Base-by-base conservation (phyloP, 1,140 invertebrate genomes). In the Macrostomum lignano region DNA sequence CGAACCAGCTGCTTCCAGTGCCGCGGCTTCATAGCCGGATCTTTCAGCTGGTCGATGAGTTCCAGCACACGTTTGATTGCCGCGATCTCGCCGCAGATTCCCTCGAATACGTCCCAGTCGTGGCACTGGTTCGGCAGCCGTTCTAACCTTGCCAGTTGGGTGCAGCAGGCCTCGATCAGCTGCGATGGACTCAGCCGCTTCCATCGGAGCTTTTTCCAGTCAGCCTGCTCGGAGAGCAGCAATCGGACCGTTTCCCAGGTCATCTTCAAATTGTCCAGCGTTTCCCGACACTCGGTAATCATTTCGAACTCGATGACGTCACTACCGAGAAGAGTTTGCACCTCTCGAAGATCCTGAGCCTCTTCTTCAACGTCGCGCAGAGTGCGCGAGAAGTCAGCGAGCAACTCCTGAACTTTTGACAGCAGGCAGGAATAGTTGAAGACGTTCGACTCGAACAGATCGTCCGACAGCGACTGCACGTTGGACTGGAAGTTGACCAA, bases 131-230 rank as follows among this genome's bases (percentile, higher is more conserved):
- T n/a, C 4, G 53, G 47, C 4, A 58, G 36, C 14, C 36, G 44
- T 24, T 45, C 33, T 6, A 58, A 41, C 25, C 47, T 45, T 3
- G 53, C 51, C 21, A 55, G 25, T 37, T 55, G 51, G 42, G 49
- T 55, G 28, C 45, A 43, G 6, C 48, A 52, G 30, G 52, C 52
- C 26, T 55, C 49, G 15, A 42, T 33, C 19, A 55, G 38, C 25
- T 45, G 45, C 36, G 47, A 47, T 17, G 48, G 52, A 41, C 54
- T 48, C 40, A 55, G 46, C 40, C 51, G 55, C 42, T 55, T 51
- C 55, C 55, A 58, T 6, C 48, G 37, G 34, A 50, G 46, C n/a
- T 45, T 31, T 41, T 55, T 55, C 53, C 53, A 56, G 33, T 56
- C 48, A 9, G 38, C 39, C 33, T 56, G 53, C 39, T 55, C 45